phyloP scores from a whole-genome alignment of 2,888 invertebrate genomes.

The Nematopogon swammerdamellus region DNA sequence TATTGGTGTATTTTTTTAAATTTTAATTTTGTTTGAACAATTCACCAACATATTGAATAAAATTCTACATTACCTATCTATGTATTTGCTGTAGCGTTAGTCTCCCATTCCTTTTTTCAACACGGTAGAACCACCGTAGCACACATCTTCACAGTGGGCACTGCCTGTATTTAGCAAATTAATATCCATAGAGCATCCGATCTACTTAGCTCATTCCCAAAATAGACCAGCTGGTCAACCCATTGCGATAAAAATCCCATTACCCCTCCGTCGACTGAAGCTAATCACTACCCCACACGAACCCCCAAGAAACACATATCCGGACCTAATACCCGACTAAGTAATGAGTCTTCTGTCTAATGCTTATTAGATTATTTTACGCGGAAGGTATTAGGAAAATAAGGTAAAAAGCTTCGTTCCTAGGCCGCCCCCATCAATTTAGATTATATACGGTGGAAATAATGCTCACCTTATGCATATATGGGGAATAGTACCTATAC shows the following conservation, averaged over 20 bases:
- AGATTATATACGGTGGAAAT: conserved; percentile 48
- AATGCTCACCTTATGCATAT: conserved; percentile 15
- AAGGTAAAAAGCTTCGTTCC: conserved; percentile 43
- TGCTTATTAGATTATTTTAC: conserved; percentile 51
- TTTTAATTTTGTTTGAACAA: no score
- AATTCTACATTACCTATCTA: no score
- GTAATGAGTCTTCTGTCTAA: conserved; percentile 40
- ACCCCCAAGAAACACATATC: background rate
- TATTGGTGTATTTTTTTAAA: no score
- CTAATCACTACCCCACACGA: background rate
- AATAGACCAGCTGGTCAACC: background rate
- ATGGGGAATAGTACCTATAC: background rate
- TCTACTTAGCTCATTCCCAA: background rate
- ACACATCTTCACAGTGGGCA: no score
- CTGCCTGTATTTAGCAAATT: no score
- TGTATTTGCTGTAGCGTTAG: no score
- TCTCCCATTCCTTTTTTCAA: no score
- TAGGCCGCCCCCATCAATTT: conserved; percentile 54
- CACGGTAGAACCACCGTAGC: no score
- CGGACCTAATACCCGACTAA: conserved; percentile 17
- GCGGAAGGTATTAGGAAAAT: conserved; percentile 47
- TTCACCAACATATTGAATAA: no score
- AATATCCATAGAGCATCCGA: background rate
- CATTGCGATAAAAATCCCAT: background rate
- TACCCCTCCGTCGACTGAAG: background rate